Conservation (phyloP, 2,888 invertebrate genomes). For the Sesamia inferens region DNA sequence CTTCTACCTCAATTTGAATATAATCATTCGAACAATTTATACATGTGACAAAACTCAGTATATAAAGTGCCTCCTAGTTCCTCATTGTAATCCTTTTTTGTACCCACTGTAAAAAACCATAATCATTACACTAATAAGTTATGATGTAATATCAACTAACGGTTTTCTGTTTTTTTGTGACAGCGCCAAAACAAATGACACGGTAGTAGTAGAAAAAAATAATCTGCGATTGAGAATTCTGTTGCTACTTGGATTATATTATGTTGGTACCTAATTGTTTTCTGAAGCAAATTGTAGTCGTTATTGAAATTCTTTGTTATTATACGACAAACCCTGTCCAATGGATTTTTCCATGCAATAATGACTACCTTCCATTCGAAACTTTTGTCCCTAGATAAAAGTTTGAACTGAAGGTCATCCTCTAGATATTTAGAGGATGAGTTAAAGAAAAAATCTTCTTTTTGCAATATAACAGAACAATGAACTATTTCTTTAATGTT, state of each 20-base stretch:
- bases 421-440: too few species aligned
- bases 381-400: too few species aligned
- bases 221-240: constrained; percentile 33
- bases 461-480: too few species aligned
- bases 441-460: too few species aligned
- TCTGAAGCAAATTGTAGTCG: constrained; percentile 11
- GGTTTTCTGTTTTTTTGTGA: constrained; percentile 44
- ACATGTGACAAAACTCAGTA: constrained; percentile 13
- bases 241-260: not conserved
- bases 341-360: not conserved
- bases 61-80: not conserved
- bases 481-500: too few species aligned
- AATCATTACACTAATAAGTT: constrained; percentile 34
- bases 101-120: constrained; percentile 19
- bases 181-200: constrained; percentile 25
- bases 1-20: constrained; percentile 23
- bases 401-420: too few species aligned
- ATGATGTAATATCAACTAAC: constrained; percentile 47
- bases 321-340: not conserved
- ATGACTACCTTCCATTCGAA: not conserved
- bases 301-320: not conserved
- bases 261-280: constrained; percentile 33
- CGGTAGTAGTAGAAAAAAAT: constrained; percentile 18
- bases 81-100: constrained; percentile 20
- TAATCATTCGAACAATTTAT: constrained; percentile 1